Percentiles rank a stretch among this genome's conserved stretches.
Conservation (phyloP, 2,797 vertebrate species). For the Ataeniobius toweri region DNA sequence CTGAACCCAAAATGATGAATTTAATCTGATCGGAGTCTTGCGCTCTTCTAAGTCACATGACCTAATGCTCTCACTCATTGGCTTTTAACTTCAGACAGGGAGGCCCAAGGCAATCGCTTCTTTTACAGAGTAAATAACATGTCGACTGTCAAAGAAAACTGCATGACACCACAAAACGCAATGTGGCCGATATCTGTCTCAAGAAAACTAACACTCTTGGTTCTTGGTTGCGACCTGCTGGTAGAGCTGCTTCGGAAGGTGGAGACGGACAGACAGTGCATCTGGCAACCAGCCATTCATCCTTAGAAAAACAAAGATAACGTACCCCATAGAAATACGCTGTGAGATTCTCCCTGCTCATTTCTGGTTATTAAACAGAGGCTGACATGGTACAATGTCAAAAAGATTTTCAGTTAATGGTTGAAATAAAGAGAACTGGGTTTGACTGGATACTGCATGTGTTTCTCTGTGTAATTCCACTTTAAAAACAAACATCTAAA, state of each 20-base stretch:
- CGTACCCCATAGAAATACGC: neutral
- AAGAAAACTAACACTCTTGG: conserved; percentile 3
- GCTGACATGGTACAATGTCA: neutral
- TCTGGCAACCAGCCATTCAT: conserved; percentile 9
- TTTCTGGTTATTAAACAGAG: conserved; percentile 2
- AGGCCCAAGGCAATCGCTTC: conserved; percentile 29
- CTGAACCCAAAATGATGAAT: neutral
- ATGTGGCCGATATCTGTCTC: conserved; percentile 32
- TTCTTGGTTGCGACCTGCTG: neutral
- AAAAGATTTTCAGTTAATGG: neutral
- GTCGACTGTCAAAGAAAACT: conserved; percentile 17
- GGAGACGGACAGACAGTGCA: neutral
- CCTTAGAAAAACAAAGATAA: conserved; percentile 9
- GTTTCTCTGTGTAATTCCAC: neutral
- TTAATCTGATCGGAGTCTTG: neutral
- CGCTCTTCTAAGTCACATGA: conserved; percentile 15
- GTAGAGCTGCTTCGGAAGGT: neutral
- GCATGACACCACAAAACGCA: conserved; percentile 15
- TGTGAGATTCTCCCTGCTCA: neutral
- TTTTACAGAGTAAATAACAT: conserved; percentile 30
- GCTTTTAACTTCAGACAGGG: conserved; percentile 26
- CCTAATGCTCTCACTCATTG: conserved; percentile 6
- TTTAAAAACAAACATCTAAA: neutral
- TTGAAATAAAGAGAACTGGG: neutral
- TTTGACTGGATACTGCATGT: neutral